phyloP scores from a whole-genome alignment of 2,797 vertebrate species.

The Sebastes iracundus region DNA sequence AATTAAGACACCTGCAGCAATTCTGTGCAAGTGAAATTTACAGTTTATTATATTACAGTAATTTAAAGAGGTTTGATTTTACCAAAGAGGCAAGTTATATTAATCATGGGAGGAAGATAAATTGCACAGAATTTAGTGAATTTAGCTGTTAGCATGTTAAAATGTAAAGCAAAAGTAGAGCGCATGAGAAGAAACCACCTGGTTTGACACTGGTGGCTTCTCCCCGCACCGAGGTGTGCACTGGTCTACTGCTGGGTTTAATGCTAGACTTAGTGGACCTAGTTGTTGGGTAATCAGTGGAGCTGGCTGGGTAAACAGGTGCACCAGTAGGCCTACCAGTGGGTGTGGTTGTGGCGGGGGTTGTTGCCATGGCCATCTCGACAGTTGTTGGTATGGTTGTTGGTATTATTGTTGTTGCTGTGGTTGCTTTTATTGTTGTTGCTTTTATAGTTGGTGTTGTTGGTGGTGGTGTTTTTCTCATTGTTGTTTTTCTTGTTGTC shows the following conservation, averaged over 20 bases:
- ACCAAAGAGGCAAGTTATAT: not conserved
- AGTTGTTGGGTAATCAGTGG: slow-evolving; percentile 29
- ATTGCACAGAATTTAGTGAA: not conserved
- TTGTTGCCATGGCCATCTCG: slow-evolving; percentile 44
- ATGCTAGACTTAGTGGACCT: not conserved
- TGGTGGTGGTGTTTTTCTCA: slow-evolving; percentile 7
- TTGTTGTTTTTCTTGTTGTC: slow-evolving; percentile 34
- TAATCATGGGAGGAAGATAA: not conserved
- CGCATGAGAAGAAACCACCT: slow-evolving; percentile 31
- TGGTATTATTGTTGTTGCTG: slow-evolving; percentile 46
- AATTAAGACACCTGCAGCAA: not conserved
- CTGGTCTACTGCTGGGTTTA: slow-evolving; percentile 27
- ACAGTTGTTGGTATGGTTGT: slow-evolving; percentile 43
- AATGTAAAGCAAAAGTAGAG: slow-evolving; percentile 42
- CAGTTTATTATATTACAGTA: not conserved
- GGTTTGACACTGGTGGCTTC: slow-evolving; percentile 31
- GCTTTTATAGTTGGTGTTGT: slow-evolving; percentile 19
- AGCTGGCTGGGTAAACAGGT: slow-evolving; percentile 35
- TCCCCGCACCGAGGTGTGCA: slow-evolving; percentile 27
- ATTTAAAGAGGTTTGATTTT: not conserved
- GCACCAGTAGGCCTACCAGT: slow-evolving; percentile 67
- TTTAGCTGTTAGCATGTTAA: slow-evolving; percentile 12
- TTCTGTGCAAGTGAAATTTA: not conserved
- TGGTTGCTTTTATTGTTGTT: slow-evolving; percentile 39
- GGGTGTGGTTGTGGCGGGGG: slow-evolving; percentile 45